Conservation (phyloP, 2,888 invertebrate genomes). For the Acrocera orbiculus region DNA sequence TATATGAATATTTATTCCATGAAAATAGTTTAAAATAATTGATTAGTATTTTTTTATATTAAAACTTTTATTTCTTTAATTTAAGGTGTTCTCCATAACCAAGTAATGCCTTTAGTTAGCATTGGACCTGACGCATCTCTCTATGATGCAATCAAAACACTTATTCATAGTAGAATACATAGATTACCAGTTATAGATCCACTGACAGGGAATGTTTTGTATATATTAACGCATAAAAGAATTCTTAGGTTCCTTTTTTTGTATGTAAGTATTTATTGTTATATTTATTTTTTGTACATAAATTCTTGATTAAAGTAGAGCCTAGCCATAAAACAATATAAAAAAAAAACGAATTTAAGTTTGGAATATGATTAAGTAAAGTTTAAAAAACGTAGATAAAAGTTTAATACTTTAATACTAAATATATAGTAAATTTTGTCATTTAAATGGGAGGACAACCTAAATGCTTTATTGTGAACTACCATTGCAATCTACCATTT, state of each 20-base stretch:
- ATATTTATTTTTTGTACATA: neutral
- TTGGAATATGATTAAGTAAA: too few relatives aligned
- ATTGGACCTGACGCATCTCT: slow-evolving; percentile 86
- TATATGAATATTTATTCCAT: neutral
- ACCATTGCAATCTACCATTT: too few relatives aligned
- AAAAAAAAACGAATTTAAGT: too few relatives aligned
- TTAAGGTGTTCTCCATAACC: slow-evolving; percentile 68
- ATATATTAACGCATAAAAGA: slow-evolving; percentile 96
- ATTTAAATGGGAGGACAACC: too few relatives aligned
- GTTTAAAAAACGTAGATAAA: too few relatives aligned
- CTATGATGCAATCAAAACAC: slow-evolving; percentile 81
- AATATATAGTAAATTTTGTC: too few relatives aligned
- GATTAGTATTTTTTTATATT: slow-evolving; percentile 3
- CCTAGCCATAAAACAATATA: too few relatives aligned
- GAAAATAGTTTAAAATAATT: neutral
- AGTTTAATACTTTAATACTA: too few relatives aligned
- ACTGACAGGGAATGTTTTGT: slow-evolving; percentile 87
- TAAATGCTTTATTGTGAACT: too few relatives aligned
- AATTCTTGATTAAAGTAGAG: too few relatives aligned
- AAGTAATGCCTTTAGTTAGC: slow-evolving; percentile 72
- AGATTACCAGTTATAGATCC: slow-evolving; percentile 94
- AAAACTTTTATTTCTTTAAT: slow-evolving; percentile 13
- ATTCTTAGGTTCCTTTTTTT: slow-evolving; percentile 94
- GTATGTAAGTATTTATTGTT: slow-evolving; percentile 57
- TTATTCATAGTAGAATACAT: slow-evolving; percentile 89